Conservation (phyloP, 2,888 invertebrate species). For the Hirtodrosophila alboralis region DNA sequence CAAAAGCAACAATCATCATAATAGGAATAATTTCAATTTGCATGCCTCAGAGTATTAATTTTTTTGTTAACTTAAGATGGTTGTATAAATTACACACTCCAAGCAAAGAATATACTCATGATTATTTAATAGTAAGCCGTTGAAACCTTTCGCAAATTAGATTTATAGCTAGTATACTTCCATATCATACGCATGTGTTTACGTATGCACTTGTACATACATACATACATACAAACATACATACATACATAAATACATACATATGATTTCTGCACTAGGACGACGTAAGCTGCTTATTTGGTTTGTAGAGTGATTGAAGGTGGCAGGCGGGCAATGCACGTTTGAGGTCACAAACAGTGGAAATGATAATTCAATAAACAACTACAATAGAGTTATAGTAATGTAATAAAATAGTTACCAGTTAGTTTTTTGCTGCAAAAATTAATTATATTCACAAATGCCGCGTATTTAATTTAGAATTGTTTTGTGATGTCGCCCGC, state of each 20-base stretch:
- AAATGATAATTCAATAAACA: slow-evolving; percentile 47
- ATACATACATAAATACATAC: too few relatives aligned
- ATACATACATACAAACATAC: too few relatives aligned
- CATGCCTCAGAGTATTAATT: too few relatives aligned
- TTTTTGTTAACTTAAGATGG: too few relatives aligned
- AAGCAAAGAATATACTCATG: slow-evolving; percentile 1
- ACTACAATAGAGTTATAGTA: slow-evolving; percentile 11
- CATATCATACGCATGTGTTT: slow-evolving; percentile 20
- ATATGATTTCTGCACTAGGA: slow-evolving; percentile 18
- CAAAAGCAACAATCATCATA: too few relatives aligned
- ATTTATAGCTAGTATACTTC: slow-evolving; percentile 21
- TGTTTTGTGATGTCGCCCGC: too few relatives aligned
- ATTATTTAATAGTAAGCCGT: slow-evolving; percentile 12
- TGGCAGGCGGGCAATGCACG: slow-evolving; percentile 26
- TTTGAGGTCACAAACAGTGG: slow-evolving; percentile 21
- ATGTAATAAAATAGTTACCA: slow-evolving; percentile 1
- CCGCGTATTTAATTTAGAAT: slow-evolving; percentile 15
- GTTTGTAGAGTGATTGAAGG: slow-evolving; percentile 28
- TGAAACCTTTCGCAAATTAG: slow-evolving; percentile 25
- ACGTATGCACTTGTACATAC: slow-evolving; percentile 2
- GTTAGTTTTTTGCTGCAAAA: not conserved
- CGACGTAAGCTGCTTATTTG: slow-evolving; percentile 77
- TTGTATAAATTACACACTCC: slow-evolving; percentile 1
- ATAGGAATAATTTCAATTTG: too few relatives aligned
- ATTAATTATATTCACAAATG: not conserved